phyloP scores from a whole-genome alignment of 2,888 invertebrate genomes.

The Pediacus dermestoides region DNA sequence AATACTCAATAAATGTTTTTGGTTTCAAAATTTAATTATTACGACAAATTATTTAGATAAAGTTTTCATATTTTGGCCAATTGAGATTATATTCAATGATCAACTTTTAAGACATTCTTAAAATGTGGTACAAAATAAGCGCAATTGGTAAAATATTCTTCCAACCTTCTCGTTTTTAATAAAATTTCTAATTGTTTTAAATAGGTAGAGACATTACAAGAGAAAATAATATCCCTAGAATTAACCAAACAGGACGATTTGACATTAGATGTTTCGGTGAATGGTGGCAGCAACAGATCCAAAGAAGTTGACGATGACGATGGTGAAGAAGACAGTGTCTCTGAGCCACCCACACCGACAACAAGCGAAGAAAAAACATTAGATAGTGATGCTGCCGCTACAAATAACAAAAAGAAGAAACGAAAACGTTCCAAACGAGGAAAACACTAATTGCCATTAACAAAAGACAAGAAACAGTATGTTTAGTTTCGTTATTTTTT shows the following conservation, averaged over 20 bases:
- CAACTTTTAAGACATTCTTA: too few relatives aligned
- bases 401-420: constrained; percentile 51
- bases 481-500: constrained; percentile 16
- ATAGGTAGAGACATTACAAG: constrained; percentile 86
- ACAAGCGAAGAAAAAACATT: constrained; percentile 53
- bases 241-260: constrained; percentile 55
- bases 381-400: constrained; percentile 48
- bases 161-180: constrained; percentile 8
- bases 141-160: too few relatives aligned
- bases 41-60: too few relatives aligned
- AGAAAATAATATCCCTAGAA: constrained; percentile 87
- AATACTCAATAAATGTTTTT: too few relatives aligned
- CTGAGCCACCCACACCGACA: constrained; percentile 53
- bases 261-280: constrained; percentile 32
- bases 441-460: constrained; percentile 47
- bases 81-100: too few relatives aligned
- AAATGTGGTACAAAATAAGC: too few relatives aligned
- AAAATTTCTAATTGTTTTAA: constrained; percentile 14
- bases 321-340: constrained; percentile 51
- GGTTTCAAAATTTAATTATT: too few relatives aligned
- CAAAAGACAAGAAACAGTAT: constrained; percentile 11
- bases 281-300: constrained; percentile 22
- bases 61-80: too few relatives aligned
- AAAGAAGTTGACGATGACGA: constrained; percentile 42
- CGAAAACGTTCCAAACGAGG: constrained; percentile 55